Percentiles rank a stretch among this genome's conserved stretches.
These are phyloP conservation scores for Girardinichthys multiradiatus DNA, from an alignment of 2,113 vertebrate genomes.

Conservation along the genomic window DNA sequence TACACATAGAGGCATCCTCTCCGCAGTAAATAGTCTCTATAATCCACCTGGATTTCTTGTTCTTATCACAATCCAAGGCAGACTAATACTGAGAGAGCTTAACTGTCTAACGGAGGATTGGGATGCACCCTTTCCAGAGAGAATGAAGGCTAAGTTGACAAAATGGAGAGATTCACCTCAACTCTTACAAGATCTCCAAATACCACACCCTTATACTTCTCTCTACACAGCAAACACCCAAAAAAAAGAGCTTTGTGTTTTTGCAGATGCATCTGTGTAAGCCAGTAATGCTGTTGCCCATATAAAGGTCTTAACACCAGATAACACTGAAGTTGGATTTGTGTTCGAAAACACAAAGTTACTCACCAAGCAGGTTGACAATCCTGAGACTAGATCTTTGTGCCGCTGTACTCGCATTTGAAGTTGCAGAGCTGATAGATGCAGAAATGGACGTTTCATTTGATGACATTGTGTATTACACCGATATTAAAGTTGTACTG, in stretches of 20 bases:
- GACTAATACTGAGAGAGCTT: too few species aligned
- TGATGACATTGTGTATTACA: not conserved
- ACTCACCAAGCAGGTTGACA: not conserved
- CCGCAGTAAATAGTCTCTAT: too few species aligned
- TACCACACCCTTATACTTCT: too few species aligned
- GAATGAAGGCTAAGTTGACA: too few species aligned
- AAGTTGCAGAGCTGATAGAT: not conserved
- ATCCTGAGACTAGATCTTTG: not conserved
- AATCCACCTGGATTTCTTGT: too few species aligned
- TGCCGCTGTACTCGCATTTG: not conserved
- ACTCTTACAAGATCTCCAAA: too few species aligned
- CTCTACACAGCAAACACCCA: too few species aligned
- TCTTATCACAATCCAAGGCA: too few species aligned
- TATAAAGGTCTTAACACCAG: rapidly evolving
- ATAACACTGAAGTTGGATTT: not conserved
- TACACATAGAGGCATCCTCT: too few species aligned
- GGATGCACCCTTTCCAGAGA: too few species aligned
- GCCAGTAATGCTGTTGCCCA: not conserved
- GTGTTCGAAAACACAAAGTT: not conserved
- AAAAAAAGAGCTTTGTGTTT: not conserved
- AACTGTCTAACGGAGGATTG: too few species aligned
- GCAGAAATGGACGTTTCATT: not conserved
- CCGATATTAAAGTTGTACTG: not conserved
- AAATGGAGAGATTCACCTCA: too few species aligned
- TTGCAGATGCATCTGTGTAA: not conserved